Conservation (phyloP, 1,140 invertebrate genomes). For the Diuraphis noxia region DNA sequence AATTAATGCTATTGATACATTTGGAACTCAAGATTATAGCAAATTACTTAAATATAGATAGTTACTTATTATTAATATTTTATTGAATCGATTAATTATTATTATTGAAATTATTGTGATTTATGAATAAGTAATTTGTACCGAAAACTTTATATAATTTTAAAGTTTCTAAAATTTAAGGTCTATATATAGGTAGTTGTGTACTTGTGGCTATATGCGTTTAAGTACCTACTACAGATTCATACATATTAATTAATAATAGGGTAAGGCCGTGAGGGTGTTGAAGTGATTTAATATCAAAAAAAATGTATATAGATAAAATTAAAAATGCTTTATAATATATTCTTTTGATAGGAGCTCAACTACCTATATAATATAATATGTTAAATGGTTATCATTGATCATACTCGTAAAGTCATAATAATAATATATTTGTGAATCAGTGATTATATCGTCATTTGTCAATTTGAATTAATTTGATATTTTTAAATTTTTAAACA, state of each 20-base stretch:
- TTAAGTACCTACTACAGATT: background rate
- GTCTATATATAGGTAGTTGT: no score
- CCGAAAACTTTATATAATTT: background rate
- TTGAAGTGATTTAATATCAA: no score
- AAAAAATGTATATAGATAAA: no score
- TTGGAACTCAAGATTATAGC: background rate
- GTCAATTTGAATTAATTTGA: background rate
- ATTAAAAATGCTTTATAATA: background rate
- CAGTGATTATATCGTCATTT: no score
- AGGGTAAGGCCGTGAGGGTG: no score
- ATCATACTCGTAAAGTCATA: no score
- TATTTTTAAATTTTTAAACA: background rate
- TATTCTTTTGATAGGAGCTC: no score
- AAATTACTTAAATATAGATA: background rate
- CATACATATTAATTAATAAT: background rate
- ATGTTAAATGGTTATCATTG: no score
- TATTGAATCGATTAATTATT: background rate
- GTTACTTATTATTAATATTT: background rate
- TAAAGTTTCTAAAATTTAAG: background rate
- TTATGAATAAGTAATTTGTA: background rate
- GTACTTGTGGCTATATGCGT: no score
- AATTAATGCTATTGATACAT: background rate
- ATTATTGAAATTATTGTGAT: background rate
- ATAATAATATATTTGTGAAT: background rate
- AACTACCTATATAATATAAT: no score